Evolutionary conservation across 2,888 invertebrate genomes (phyloP).

Genomic region (Magallana nippona): DNA sequence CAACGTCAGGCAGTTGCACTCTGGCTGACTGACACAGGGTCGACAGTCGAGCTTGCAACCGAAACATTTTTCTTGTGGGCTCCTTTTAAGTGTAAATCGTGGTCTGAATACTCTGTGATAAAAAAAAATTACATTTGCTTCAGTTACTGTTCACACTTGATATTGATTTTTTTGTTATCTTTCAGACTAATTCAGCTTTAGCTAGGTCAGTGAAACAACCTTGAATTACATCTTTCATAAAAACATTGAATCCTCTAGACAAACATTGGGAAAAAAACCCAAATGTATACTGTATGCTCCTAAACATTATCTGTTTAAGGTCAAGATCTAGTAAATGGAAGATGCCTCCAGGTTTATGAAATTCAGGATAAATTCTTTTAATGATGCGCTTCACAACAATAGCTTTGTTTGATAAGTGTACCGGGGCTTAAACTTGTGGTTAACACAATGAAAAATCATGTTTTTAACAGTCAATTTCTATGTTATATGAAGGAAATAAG

Average conservation of each 20-base stretch:
- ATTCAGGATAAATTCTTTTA: too few relatives aligned
- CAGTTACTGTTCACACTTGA: background rate
- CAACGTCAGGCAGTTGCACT: slow-evolving; percentile 58
- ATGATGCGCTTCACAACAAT: too few relatives aligned
- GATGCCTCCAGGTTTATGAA: too few relatives aligned
- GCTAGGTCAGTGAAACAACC: background rate
- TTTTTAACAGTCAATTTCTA: too few relatives aligned
- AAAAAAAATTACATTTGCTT: background rate
- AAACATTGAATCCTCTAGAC: background rate
- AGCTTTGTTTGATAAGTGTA: too few relatives aligned
- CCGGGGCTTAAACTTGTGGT: too few relatives aligned
- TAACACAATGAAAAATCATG: too few relatives aligned
- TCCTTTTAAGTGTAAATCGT: background rate
- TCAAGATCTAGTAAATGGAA: too few relatives aligned
- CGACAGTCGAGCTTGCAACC: slow-evolving; percentile 68
- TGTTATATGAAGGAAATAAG: too few relatives aligned
- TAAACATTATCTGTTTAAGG: too few relatives aligned
- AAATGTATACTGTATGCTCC: too few relatives aligned
- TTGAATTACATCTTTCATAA: background rate
- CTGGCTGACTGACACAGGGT: slow-evolving; percentile 67
- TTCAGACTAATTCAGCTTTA: background rate
- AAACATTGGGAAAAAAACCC: background rate
- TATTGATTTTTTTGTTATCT: slow-evolving; percentile 26
- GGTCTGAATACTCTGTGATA: background rate
- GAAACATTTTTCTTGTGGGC: slow-evolving; percentile 60